Percentiles rank a stretch among this genome's conserved stretches.
These are phyloP conservation scores for Botia almorhae DNA, from an alignment of 2,797 vertebrate species.

Conservation along the genomic window DNA sequence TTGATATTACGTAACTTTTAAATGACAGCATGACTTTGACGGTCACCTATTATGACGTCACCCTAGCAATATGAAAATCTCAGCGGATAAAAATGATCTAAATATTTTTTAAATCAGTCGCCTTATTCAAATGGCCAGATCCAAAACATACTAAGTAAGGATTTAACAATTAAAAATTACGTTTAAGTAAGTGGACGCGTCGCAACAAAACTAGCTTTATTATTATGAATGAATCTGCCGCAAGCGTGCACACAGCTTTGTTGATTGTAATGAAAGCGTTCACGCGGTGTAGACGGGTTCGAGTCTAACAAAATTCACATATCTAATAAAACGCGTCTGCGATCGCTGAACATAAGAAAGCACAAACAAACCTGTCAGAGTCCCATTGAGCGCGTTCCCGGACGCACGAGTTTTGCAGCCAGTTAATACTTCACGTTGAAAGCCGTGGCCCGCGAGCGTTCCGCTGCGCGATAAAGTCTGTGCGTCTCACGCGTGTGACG, in stretches of 20 bases:
- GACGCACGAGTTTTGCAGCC: not conserved
- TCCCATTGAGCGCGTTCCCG: constrained; percentile 66
- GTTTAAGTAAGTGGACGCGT: not conserved
- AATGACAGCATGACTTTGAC: not conserved
- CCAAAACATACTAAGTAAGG: not conserved
- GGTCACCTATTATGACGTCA: not conserved
- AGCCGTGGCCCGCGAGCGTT: not conserved
- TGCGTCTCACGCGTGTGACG: not conserved
- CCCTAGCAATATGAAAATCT: not conserved
- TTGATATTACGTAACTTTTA: not conserved
- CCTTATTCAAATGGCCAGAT: not conserved
- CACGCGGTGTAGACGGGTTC: not conserved
- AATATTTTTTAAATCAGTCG: not conserved
- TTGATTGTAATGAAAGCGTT: not conserved
- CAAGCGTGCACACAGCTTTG: not conserved
- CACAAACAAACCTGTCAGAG: constrained; percentile 66
- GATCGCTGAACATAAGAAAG: not conserved
- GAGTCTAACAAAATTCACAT: not conserved
- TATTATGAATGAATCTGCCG: not conserved
- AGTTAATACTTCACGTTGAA: constrained; percentile 7
- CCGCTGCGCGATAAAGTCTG: not conserved
- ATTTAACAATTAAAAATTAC: not conserved
- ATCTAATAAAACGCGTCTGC: not conserved
- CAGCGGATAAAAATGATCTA: not conserved
- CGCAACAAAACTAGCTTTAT: not conserved